Evolutionary conservation across 35 echinoderm and acorn worm genomes (phyloP).

Genomic region (Eucidaris tribuloides): DNA sequence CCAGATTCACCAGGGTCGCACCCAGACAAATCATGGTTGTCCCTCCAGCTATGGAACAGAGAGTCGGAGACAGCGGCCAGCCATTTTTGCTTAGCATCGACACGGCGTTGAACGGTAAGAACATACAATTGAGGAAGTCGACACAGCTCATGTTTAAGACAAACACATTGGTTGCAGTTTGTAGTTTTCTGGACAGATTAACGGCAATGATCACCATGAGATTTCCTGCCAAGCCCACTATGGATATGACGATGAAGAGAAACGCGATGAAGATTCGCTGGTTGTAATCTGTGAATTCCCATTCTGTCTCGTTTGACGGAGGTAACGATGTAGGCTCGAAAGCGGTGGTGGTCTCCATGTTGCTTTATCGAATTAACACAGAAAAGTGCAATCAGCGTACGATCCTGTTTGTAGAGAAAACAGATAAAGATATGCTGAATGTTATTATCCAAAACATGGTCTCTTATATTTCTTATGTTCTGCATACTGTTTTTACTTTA

Average conservation of each 20-base stretch:
- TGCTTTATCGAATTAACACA: too few relatives aligned
- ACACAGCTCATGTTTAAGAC: slow-evolving; percentile 52
- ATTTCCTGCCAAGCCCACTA: slow-evolving; percentile 51
- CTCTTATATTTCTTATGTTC: too few relatives aligned
- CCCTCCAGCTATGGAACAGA: slow-evolving; percentile 36
- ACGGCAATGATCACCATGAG: slow-evolving; percentile 60
- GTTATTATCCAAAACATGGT: too few relatives aligned
- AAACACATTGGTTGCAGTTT: slow-evolving; percentile 61
- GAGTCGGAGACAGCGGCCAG: slow-evolving; percentile 43
- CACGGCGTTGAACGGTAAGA: slow-evolving; percentile 53
- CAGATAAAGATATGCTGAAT: too few relatives aligned
- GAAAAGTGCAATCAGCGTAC: too few relatives aligned
- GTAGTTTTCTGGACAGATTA: slow-evolving; percentile 41
- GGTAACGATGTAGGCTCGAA: too few relatives aligned
- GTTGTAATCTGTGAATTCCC: slow-evolving; percentile 14
- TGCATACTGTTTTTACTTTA: too few relatives aligned
- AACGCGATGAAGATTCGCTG: slow-evolving; percentile 49
- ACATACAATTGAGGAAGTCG: slow-evolving; percentile 61
- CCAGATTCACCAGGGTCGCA: slow-evolving; percentile 55
- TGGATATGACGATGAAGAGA: slow-evolving; percentile 34
- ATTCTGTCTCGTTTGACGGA: background rate
- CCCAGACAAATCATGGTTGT: slow-evolving; percentile 26
- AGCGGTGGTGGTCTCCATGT: too few relatives aligned
- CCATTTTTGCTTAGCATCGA: slow-evolving; percentile 12
- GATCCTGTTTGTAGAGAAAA: too few relatives aligned